Percentiles rank a stretch among this genome's conserved stretches.
Evolutionary conservation across 2,797 vertebrate genomes (phyloP).

Genomic region (Valencia hispanica): DNA sequence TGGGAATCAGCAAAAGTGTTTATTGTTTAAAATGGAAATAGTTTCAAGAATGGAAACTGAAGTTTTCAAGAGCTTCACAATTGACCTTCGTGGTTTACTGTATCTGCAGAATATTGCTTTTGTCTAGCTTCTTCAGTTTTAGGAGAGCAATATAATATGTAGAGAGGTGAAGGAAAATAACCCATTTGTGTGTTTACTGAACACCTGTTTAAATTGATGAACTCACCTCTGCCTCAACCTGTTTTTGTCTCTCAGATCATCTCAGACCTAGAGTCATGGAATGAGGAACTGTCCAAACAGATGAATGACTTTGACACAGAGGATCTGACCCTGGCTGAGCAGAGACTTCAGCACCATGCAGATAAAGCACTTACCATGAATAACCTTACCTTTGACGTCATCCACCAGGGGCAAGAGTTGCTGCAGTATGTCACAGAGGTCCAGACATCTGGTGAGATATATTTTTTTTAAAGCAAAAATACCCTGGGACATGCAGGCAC

Average conservation of each 20-base stretch:
- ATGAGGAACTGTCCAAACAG: conserved; percentile 96
- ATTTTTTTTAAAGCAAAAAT: background rate
- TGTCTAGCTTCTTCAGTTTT: background rate
- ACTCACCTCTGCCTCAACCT: background rate
- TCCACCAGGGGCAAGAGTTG: conserved; percentile 98
- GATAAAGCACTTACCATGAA: conserved; percentile 99
- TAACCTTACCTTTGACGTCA: conserved; percentile 98
- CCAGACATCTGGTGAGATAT: conserved; percentile 94
- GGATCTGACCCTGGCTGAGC: conserved; percentile 95
- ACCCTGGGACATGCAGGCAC: background rate
- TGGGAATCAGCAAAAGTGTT: conserved; percentile 23
- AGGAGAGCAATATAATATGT: background rate
- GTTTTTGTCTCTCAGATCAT: conserved; percentile 85
- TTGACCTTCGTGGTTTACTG: background rate
- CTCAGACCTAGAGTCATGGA: conserved; percentile 99
- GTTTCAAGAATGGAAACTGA: background rate
- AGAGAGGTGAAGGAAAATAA: background rate
- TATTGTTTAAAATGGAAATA: conserved; percentile 27
- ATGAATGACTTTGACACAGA: conserved; percentile 98
- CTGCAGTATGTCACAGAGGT: conserved; percentile 98
- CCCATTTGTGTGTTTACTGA: background rate
- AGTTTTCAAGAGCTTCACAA: background rate
- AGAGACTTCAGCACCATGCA: conserved; percentile 96
- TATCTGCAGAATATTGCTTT: background rate
- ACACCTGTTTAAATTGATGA: background rate